These are phyloP conservation scores for Ciona savignyi DNA, from an alignment of 23 tunicate species.

Conservation along the genomic window DNA sequence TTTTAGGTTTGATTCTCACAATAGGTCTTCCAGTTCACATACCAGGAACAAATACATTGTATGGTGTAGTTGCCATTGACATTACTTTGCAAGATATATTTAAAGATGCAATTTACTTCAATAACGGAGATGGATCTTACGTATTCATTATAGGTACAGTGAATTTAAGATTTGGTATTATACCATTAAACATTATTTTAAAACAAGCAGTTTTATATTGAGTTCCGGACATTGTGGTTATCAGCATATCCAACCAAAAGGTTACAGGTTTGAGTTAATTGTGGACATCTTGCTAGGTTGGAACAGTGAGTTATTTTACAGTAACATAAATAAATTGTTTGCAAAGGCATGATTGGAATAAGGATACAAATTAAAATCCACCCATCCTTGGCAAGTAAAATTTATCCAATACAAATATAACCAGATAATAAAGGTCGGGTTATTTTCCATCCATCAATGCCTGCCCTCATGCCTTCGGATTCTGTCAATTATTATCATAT, in stretches of 20 bases:
- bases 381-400: too few relatives aligned
- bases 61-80: slow-evolving; percentile 31
- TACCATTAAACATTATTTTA: too few relatives aligned
- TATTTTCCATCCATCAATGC: slow-evolving; percentile 35
- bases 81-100: slow-evolving; percentile 25
- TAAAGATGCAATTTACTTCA: slow-evolving; percentile 12
- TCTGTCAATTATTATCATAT: slow-evolving; percentile 17
- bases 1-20: slow-evolving; percentile 34
- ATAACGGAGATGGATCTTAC: slow-evolving; percentile 20
- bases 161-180: neutral
- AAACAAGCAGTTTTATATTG: too few relatives aligned
- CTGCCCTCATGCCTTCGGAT: slow-evolving; percentile 14
- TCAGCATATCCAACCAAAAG: too few relatives aligned
- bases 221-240: too few relatives aligned
- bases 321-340: too few relatives aligned
- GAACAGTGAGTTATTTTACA: too few relatives aligned
- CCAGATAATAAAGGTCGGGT: slow-evolving; percentile 39
- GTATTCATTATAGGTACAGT: slow-evolving; percentile 29
- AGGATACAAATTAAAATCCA: too few relatives aligned
- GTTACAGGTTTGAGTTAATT: too few relatives aligned
- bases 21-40: slow-evolving; percentile 17
- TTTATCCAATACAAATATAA: neutral
- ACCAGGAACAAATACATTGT: neutral
- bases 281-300: too few relatives aligned
- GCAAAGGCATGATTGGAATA: too few relatives aligned